A percentile compares a stretch with the other conserved stretches of the same genome.
Conservation (phyloP, 2,888 invertebrate genomes). For the Drosophila cyrtoloma region DNA sequence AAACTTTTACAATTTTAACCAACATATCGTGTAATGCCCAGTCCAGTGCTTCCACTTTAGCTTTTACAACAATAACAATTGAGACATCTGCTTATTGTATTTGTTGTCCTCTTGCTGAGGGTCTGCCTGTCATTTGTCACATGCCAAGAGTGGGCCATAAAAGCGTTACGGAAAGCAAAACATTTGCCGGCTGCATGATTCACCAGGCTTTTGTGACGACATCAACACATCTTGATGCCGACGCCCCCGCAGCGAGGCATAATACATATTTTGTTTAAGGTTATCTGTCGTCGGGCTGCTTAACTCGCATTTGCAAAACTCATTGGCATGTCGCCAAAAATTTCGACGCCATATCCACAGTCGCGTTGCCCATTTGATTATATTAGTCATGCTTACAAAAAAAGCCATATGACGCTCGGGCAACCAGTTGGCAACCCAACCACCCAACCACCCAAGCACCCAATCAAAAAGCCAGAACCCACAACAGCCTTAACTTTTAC, state of each 20-base stretch:
- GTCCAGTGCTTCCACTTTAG: constrained; percentile 14
- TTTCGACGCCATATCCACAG: constrained; percentile 66
- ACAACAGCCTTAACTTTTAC: constrained; percentile 60
- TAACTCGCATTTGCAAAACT: constrained; percentile 56
- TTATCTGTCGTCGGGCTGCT: constrained; percentile 57
- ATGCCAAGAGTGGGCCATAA: constrained; percentile 41
- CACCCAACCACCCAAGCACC: constrained; percentile 13
- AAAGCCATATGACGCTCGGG: constrained; percentile 76
- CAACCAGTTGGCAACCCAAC: constrained; percentile 27
- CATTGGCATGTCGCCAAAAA: constrained; percentile 78
- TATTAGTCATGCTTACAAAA: constrained; percentile 80
- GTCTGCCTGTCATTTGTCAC: constrained; percentile 53
- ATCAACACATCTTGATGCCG: constrained; percentile 45
- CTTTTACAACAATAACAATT: constrained; percentile 50
- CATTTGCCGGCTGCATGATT: constrained; percentile 56
- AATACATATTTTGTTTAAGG: constrained; percentile 57
- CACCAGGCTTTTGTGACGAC: constrained; percentile 70
- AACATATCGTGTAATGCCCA: constrained; percentile 12
- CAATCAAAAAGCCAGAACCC: constrained; percentile 31
- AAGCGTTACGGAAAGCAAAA: constrained; percentile 39
- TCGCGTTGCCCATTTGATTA: constrained; percentile 68
- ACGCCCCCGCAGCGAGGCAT: constrained; percentile 30
- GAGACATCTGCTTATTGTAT: constrained; percentile 46
- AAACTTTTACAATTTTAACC: constrained; percentile 55
- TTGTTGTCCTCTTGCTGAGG: background rate